A percentile compares a stretch with the other conserved stretches of the same genome.
phyloP scores from a whole-genome alignment of 1,140 invertebrate species.

The Eupristina koningsbergeri region DNA sequence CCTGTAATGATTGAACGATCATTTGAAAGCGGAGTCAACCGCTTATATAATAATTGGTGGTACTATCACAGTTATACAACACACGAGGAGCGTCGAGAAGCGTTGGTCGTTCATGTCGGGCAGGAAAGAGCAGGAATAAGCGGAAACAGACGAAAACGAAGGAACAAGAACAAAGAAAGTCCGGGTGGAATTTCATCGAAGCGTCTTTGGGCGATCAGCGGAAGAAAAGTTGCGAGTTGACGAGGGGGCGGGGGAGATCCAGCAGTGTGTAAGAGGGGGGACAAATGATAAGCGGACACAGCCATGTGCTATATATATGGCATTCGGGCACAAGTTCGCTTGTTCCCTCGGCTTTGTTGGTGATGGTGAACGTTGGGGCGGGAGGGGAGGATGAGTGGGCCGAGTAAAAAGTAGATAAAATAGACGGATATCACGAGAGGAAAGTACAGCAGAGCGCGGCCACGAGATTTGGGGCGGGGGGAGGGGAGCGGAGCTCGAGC shows the following conservation, averaged over 20 bases:
- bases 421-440: conserved; percentile 24
- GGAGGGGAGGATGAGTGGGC: not conserved
- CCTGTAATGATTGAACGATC: not conserved
- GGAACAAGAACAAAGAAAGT: not conserved
- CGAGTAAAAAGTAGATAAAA: conserved; percentile 41
- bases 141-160: not conserved
- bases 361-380: not conserved
- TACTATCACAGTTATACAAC: not conserved
- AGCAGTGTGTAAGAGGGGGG: not conserved
- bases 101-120: too few relatives aligned
- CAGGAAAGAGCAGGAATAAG: too few relatives aligned
- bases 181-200: conserved; percentile 14
- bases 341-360: conserved; percentile 1
- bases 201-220: conserved; percentile 1
- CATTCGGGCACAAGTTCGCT: conserved; percentile 19
- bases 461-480: not conserved
- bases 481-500: too few relatives aligned
- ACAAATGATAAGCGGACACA: conserved; percentile 27
- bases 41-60: not conserved
- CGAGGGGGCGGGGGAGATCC: not conserved
- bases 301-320: not conserved
- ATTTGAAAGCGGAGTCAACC: not conserved
- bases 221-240: conserved; percentile 42
- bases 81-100: not conserved
- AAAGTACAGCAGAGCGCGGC: not conserved